phyloP scores from a whole-genome alignment of 2,113 vertebrate species.

The Alligator mississippiensis region DNA sequence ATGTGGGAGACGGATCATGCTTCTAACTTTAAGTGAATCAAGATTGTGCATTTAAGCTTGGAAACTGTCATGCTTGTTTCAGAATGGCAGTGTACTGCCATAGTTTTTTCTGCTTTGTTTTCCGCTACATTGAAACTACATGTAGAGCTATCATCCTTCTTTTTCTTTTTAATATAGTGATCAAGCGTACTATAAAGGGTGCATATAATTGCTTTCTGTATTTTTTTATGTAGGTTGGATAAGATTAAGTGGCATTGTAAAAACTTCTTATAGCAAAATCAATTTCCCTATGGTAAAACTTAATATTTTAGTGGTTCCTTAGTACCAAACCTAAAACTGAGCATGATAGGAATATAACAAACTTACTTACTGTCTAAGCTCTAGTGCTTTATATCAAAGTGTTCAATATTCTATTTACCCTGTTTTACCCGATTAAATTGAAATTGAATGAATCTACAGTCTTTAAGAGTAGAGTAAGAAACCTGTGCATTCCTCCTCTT shows the following conservation, averaged over 20 bases:
- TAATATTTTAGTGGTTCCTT: conserved; percentile 66
- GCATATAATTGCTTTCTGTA: conserved; percentile 65
- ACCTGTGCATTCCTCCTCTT: background rate
- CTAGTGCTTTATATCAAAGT: conserved; percentile 10
- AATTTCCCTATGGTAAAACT: conserved; percentile 71
- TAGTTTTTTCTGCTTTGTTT: conserved; percentile 52
- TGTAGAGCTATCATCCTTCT: conserved; percentile 48
- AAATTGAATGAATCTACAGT: conserved; percentile 47
- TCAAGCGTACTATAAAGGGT: conserved; percentile 66
- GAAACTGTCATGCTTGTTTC: conserved; percentile 50
- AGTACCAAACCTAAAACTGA: conserved; percentile 42
- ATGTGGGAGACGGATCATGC: conserved; percentile 43
- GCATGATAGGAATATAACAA: conserved; percentile 30
- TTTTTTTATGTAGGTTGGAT: conserved; percentile 67
- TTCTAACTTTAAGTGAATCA: conserved; percentile 60
- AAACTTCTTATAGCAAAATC: conserved; percentile 75
- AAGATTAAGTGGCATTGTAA: conserved; percentile 73
- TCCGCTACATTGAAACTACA: conserved; percentile 65
- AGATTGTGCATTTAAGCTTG: conserved; percentile 49
- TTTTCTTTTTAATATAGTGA: conserved; percentile 76
- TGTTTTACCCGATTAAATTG: conserved; percentile 25
- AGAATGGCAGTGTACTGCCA: conserved; percentile 42
- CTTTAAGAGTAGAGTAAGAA: background rate
- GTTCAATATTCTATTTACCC: conserved; percentile 27
- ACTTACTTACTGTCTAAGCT: conserved; percentile 18